Percentiles rank a stretch among this genome's conserved stretches.
Evolutionary conservation across 2,888 invertebrate species (phyloP).

Genomic region (Thymelicus sylvestris): DNA sequence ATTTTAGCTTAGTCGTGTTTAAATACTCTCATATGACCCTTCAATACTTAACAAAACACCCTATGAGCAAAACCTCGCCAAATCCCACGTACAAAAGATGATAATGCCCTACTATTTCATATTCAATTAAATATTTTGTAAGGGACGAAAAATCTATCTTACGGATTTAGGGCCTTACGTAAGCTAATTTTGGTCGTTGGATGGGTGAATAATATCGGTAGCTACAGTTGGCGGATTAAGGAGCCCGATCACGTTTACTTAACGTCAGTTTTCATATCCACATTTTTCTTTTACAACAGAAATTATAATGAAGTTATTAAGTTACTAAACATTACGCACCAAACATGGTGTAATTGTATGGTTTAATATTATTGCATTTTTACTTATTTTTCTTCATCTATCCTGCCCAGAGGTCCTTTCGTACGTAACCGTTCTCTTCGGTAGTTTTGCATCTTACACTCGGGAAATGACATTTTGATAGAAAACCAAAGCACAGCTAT

Average conservation of each 20-base stretch:
- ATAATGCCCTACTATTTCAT: slow-evolving; percentile 85
- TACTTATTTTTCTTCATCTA: no score
- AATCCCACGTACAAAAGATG: slow-evolving; percentile 80
- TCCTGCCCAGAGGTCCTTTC: no score
- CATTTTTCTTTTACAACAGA: no score
- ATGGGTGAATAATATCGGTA: slow-evolving; percentile 32
- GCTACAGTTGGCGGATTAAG: background rate
- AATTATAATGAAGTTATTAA: no score
- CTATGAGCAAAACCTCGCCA: slow-evolving; percentile 65
- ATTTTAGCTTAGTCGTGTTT: slow-evolving; percentile 58
- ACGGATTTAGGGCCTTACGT: slow-evolving; percentile 63
- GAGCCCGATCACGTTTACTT: background rate
- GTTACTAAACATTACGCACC: no score
- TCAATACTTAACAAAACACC: slow-evolving; percentile 70
- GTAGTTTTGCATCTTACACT: no score
- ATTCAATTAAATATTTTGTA: slow-evolving; percentile 89
- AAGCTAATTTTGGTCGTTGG: slow-evolving; percentile 52
- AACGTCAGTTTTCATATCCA: background rate
- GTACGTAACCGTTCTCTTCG: no score
- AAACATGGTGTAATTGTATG: no score
- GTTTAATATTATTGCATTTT: no score
- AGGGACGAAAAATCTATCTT: slow-evolving; percentile 85
- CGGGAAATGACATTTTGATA: no score
- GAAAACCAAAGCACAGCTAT: no score
- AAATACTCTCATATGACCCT: slow-evolving; percentile 77